Base-by-base conservation (phyloP, 2,797 vertebrate genomes). In the Karalla daura region DNA sequence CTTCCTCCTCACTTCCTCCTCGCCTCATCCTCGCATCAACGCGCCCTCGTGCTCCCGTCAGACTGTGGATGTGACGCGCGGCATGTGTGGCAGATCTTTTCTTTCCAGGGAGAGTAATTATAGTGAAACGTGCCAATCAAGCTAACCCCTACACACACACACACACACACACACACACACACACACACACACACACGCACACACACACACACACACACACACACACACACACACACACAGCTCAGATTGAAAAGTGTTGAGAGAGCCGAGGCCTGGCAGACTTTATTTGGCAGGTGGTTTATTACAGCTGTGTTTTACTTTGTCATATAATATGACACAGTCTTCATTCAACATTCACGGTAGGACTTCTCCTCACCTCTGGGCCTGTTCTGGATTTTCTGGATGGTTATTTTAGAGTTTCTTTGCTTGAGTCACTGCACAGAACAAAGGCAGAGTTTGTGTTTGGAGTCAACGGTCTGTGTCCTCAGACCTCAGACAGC, bases 101-200 rank as follows among this genome's bases (percentile, higher is more conserved):
- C 45, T 14, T 2, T 54, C 15, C 37, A 56, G 56, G 37, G 36
- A 65, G 68, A 73, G 76, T 86, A 83, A 86, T 86, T 77, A 78
- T 23, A 81, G 78, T 52, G 68, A 64, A 70, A 65, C 20, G 20
- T 81, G 47, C 69, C 63, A 78, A 62, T 81, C 53, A 74, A 70
- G 65, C 49, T 65, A 23, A 10, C 18, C 59, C 15, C 1, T 44
- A 67, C 56, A 75, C 70, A 41, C 63, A 10, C 43, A 68, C 60
- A 63, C 60, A 40, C 36, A 58, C 46, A 47, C 27, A 1, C 44
- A n/a, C 41, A 9, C 52, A 47, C 41, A 79, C 21, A 63, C 65
- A 68, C 55, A 20, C 46, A 21, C 45, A 18, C 35, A 20, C 37
- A 49, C 47, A 51, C 41, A 51, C 44, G 53, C 21, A 15, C 43